Evolutionary conservation across 2,797 vertebrate genomes (phyloP).

Genomic region (Mallotus villosus): DNA sequence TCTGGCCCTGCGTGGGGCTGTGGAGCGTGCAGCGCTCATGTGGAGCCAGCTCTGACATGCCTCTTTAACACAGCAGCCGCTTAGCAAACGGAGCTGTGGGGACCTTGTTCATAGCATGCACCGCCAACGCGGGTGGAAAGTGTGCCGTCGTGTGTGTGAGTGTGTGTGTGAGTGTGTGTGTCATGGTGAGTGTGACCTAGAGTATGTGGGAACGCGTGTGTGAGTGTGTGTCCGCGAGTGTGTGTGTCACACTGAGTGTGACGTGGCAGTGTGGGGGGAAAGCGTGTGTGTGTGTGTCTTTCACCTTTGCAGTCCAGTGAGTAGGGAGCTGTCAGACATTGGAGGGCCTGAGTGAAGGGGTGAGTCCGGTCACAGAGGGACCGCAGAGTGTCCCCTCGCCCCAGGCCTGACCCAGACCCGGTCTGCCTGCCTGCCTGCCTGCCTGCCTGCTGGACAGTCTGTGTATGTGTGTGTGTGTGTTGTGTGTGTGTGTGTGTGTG

Average conservation of each 20-base stretch:
- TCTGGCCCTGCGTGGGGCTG: background rate
- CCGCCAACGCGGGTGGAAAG: slow-evolving; percentile 5
- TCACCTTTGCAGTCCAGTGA: too few relatives aligned
- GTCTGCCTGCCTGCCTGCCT: too few relatives aligned
- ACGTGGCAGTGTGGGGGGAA: background rate
- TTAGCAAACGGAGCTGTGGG: slow-evolving; percentile 24
- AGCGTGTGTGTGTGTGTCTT: too few relatives aligned
- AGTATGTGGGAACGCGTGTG: slow-evolving; percentile 40
- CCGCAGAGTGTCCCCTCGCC: background rate
- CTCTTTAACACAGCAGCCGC: slow-evolving; percentile 20
- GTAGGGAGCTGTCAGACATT: background rate
- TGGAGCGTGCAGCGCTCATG: background rate
- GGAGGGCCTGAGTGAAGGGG: background rate
- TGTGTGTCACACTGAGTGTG: slow-evolving; percentile 16
- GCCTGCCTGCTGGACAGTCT: too few relatives aligned
- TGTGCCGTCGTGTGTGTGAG: background rate
- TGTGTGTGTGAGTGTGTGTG: too few relatives aligned
- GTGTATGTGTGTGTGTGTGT: background rate
- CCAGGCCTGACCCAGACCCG: background rate
- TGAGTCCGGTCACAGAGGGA: slow-evolving; percentile 4
- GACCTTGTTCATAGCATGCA: slow-evolving; percentile 22
- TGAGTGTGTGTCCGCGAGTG: slow-evolving; percentile 7
- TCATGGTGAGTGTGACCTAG: background rate
- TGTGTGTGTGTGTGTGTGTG: background rate
- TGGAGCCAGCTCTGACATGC: slow-evolving; percentile 8